A percentile compares a stretch with the other conserved stretches of the same genome.
Conservation (phyloP, 2,113 vertebrate genomes). For the Tautogolabrus adspersus region DNA sequence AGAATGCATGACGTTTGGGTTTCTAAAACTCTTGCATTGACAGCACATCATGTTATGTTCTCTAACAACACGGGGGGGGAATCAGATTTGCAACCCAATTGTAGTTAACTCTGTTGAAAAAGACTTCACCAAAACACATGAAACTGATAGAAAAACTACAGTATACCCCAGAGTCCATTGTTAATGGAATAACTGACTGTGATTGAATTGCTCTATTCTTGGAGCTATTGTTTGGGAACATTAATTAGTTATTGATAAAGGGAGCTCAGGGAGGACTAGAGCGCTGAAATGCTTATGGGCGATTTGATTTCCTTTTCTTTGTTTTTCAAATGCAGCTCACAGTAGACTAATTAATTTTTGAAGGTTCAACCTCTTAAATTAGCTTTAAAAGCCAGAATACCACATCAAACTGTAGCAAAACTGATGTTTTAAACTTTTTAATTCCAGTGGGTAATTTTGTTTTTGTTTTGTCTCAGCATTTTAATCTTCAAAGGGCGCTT, state of each 20-base stretch:
- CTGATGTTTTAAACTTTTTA: constrained; percentile 30
- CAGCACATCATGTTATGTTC: constrained; percentile 61
- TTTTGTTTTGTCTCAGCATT: constrained; percentile 6
- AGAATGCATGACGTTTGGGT: constrained; percentile 60
- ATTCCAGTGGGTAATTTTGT: constrained; percentile 18
- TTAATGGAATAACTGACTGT: constrained; percentile 45
- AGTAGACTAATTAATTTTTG: constrained; percentile 59
- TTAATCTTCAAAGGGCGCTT: constrained; percentile 29
- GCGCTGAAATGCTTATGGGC: constrained; percentile 24
- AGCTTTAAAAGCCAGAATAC: constrained; percentile 29
- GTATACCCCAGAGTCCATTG: constrained; percentile 44
- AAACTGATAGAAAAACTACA: constrained; percentile 44
- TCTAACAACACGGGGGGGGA: constrained; percentile 36
- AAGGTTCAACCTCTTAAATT: constrained; percentile 32
- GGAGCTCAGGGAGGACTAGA: constrained; percentile 20
- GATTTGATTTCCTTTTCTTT: constrained; percentile 39
- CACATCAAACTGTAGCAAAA: constrained; percentile 41
- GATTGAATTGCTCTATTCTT: constrained; percentile 59
- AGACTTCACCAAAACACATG: constrained; percentile 44
- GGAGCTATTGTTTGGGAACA: constrained; percentile 64
- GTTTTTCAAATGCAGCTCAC: constrained; percentile 56
- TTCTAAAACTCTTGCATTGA: constrained; percentile 55
- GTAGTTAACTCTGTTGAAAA: constrained; percentile 44
- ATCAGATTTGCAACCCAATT: constrained; percentile 68
- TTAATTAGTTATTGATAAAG: constrained; percentile 77